A percentile compares a stretch with the other conserved stretches of the same genome.
Conservation (phyloP, 2,113 vertebrate species). For the Nicator chloris region DNA sequence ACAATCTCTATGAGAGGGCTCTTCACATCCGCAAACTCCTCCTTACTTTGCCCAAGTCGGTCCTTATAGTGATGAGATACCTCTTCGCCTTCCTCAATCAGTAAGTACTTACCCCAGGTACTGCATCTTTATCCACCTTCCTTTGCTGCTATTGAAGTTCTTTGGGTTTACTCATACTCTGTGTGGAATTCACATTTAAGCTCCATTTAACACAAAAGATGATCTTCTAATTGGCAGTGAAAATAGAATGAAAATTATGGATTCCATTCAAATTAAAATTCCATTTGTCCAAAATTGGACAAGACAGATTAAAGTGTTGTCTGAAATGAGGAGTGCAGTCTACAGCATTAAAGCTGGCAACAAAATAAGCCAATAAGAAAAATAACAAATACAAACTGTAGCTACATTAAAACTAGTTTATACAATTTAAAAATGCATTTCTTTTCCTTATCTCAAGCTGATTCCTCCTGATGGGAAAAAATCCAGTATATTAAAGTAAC, state of each 20-base stretch:
- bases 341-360: background rate
- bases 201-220: background rate
- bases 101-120: conserved; percentile 72
- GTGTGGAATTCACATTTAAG: background rate
- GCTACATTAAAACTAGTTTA: background rate
- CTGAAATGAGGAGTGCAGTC: background rate
- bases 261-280: background rate
- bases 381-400: background rate
- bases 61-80: conserved; percentile 97
- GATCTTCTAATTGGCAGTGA: background rate
- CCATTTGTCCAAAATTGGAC: background rate
- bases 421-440: background rate
- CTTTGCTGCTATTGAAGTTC: background rate
- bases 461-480: background rate
- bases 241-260: background rate
- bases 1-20: conserved; percentile 95
- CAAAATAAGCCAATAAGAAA: background rate
- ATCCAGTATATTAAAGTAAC: background rate
- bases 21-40: conserved; percentile 95
- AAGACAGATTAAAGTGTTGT: background rate
- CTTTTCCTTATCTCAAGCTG: background rate
- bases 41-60: conserved; percentile 90
- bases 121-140: background rate
- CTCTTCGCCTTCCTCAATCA: conserved; percentile 98
- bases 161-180: background rate